phyloP scores from a whole-genome alignment of 30 jellyfish, hydroid and myxozoan species.

The Rhopilema esculentum region DNA sequence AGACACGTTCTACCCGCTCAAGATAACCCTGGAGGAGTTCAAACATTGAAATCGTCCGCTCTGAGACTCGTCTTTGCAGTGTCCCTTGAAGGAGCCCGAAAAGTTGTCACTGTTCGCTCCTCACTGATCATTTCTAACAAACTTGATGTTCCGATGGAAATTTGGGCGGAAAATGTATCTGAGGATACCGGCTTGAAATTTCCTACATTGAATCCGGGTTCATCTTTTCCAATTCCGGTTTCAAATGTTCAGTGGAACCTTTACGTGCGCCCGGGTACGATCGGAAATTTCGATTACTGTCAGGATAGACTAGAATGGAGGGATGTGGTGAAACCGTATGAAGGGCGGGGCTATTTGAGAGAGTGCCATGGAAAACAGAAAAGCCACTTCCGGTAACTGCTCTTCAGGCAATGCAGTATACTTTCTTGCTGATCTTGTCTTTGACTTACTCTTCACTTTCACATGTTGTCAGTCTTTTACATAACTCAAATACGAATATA shows the following conservation, averaged over 20 bases:
- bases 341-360: slow-evolving; percentile 66
- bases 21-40: slow-evolving; percentile 48
- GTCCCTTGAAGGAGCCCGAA: slow-evolving; percentile 95
- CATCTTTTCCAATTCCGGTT: slow-evolving; percentile 85
- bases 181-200: slow-evolving; percentile 45
- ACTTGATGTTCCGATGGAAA: slow-evolving; percentile 79
- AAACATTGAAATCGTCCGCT: slow-evolving; percentile 13
- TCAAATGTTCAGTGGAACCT: slow-evolving; percentile 71
- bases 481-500: no score
- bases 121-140: slow-evolving; percentile 79
- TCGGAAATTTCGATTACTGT: slow-evolving; percentile 71
- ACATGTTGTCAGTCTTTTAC: no score
- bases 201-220: slow-evolving; percentile 63
- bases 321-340: slow-evolving; percentile 72
- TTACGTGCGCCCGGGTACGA: slow-evolving; percentile 73
- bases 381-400: slow-evolving; percentile 49
- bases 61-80: slow-evolving; percentile 77
- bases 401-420: background rate
- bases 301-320: slow-evolving; percentile 82
- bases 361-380: slow-evolving; percentile 59
- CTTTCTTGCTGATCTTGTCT: background rate
- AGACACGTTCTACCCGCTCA: slow-evolving; percentile 76
- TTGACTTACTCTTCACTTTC: no score
- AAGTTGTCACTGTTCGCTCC: slow-evolving; percentile 90
- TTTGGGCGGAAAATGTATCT: slow-evolving; percentile 74